A percentile compares a stretch with the other conserved stretches of the same genome.
Evolutionary conservation across 2,113 vertebrate genomes (phyloP).

Genomic region (Apteryx mantelli): DNA sequence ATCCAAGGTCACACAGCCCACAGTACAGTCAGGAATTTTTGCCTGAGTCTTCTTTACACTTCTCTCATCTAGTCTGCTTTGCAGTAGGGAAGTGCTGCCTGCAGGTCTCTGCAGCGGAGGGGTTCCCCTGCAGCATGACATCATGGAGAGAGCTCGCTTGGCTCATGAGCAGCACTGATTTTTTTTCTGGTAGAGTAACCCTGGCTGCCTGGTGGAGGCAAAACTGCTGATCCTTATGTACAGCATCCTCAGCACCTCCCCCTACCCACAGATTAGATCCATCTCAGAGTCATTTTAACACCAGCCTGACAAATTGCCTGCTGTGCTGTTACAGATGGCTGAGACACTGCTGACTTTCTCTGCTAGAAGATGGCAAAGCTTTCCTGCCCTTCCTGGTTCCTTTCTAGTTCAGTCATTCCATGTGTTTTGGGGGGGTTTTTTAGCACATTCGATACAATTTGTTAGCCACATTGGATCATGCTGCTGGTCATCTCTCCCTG

Average conservation of each 20-base stretch:
- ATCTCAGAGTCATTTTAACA: not conserved
- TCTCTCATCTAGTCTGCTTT: not conserved
- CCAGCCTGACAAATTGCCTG: not conserved
- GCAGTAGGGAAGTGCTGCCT: not conserved
- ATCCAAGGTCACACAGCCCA: rapidly evolving
- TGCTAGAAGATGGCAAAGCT: not conserved
- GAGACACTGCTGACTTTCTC: not conserved
- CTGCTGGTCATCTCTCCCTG: not conserved
- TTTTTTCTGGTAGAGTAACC: conserved; percentile 52
- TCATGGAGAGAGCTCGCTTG: conserved; percentile 9
- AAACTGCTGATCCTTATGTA: conserved; percentile 5
- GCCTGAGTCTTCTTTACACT: not conserved
- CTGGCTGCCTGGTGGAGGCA: conserved; percentile 5
- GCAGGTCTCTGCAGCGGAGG: not conserved
- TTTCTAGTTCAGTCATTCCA: not conserved
- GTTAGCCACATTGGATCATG: rapidly evolving
- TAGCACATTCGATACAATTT: not conserved
- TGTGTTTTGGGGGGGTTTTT: not conserved
- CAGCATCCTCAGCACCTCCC: not conserved
- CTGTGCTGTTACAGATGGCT: not conserved
- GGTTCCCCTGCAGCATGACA: conserved; percentile 43
- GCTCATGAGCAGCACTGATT: not conserved
- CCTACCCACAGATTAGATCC: not conserved
- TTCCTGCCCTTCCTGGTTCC: not conserved
- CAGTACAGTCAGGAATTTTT: not conserved